A percentile compares a stretch with the other conserved stretches of the same genome.
These are phyloP conservation scores for Dilophus febrilis DNA, from an alignment of 2,888 invertebrate species.

Conservation along the genomic window DNA sequence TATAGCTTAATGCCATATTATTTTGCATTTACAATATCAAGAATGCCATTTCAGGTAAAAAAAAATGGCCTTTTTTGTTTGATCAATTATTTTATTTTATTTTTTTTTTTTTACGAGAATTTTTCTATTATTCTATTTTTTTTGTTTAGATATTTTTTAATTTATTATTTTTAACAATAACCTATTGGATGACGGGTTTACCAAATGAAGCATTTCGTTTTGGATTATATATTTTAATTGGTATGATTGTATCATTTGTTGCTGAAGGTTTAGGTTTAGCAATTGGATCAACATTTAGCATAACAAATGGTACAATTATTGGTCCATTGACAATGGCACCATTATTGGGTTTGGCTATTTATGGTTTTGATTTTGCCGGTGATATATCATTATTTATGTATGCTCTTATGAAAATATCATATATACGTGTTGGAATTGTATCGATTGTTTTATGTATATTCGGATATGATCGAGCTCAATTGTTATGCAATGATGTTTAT, in stretches of 20 bases:
- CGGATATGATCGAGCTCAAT: conserved; percentile 38
- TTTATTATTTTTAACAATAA: conserved; percentile 39
- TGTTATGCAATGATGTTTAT: conserved; percentile 42
- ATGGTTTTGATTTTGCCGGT: conserved; percentile 52
- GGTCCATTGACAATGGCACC: conserved; percentile 48
- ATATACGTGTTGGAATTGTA: conserved; percentile 46
- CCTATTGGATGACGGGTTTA: conserved; percentile 50
- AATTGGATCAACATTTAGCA: conserved; percentile 51
- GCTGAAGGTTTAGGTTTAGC: conserved; percentile 65
- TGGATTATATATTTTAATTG: conserved; percentile 45
- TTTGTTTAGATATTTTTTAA: conserved; percentile 36
- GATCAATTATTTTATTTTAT: background rate
- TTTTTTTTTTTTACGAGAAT: background rate
- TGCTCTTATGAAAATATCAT: conserved; percentile 45
- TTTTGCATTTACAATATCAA: conserved; percentile 42
- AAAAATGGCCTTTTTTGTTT: too few species aligned
- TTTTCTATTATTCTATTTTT: background rate
- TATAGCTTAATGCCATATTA: conserved; percentile 47
- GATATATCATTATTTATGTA: conserved; percentile 42
- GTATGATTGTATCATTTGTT: conserved; percentile 50
- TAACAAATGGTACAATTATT: conserved; percentile 48
- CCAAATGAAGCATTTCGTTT: conserved; percentile 49
- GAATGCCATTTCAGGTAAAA: conserved; percentile 36
- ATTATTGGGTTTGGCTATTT: conserved; percentile 47
- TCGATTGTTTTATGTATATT: conserved; percentile 44